phyloP scores from a whole-genome alignment of 1,140 invertebrate genomes.

The Adoxophyes honmai region DNA sequence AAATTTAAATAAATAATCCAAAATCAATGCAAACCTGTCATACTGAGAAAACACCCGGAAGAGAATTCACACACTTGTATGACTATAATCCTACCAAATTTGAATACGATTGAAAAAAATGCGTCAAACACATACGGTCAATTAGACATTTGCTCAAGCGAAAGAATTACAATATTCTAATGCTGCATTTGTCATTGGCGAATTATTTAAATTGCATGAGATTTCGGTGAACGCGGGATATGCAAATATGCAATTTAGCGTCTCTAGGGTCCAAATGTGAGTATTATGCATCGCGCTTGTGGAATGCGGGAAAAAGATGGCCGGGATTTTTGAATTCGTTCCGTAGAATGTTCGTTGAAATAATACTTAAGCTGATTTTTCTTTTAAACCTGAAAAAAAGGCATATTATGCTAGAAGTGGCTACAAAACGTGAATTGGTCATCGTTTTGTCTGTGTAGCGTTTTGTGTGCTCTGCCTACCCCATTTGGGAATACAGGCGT shows the following conservation, averaged over 20 bases:
- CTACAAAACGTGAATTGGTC: too few relatives aligned
- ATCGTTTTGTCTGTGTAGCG: too few relatives aligned
- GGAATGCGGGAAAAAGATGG: slow-evolving; percentile 26
- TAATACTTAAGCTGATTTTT: too few relatives aligned
- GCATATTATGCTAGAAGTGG: too few relatives aligned
- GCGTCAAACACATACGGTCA: slow-evolving; percentile 43
- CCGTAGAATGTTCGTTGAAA: slow-evolving; percentile 12
- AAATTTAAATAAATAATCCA: too few relatives aligned
- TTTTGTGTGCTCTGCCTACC: too few relatives aligned
- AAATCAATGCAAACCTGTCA: background rate
- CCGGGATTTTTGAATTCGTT: background rate
- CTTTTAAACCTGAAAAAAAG: too few relatives aligned
- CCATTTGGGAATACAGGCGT: too few relatives aligned
- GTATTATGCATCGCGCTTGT: slow-evolving; percentile 59
- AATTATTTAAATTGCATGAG: slow-evolving; percentile 62
- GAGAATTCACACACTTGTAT: slow-evolving; percentile 59
- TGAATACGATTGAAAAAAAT: slow-evolving; percentile 49
- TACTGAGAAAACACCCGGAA: slow-evolving; percentile 48
- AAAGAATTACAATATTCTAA: slow-evolving; percentile 47
- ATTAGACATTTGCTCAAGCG: slow-evolving; percentile 37
- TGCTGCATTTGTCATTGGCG: slow-evolving; percentile 48
- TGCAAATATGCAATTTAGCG: slow-evolving; percentile 35
- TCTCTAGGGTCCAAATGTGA: slow-evolving; percentile 54
- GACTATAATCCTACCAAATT: slow-evolving; percentile 38
- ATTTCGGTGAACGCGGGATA: slow-evolving; percentile 28